A percentile compares a stretch with the other conserved stretches of the same genome.
Evolutionary conservation across 2,888 invertebrate genomes (phyloP).

Genomic region (Tortricodes alternella): DNA sequence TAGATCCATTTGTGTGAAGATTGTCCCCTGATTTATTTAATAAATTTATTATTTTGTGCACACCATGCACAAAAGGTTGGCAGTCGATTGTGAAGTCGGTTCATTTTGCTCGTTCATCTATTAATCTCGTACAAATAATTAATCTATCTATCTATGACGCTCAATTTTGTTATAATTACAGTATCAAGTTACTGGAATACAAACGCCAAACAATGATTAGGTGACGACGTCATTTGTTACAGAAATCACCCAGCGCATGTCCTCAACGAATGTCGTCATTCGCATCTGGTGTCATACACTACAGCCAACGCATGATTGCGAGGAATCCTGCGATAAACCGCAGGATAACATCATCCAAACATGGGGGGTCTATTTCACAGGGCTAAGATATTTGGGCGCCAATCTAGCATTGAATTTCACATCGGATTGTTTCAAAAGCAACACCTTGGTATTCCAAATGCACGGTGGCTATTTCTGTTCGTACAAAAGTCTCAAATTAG

Average conservation of each 20-base stretch:
- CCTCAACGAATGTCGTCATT: conserved; percentile 73
- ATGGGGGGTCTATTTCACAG: conserved; percentile 94
- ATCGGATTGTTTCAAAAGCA: conserved; percentile 85
- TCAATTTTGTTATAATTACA: no score
- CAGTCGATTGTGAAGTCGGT: no score
- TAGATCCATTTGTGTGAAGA: no score
- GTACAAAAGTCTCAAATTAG: conserved; percentile 77
- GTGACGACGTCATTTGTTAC: conserved; percentile 41
- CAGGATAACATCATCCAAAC: conserved; percentile 86
- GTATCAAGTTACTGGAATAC: background rate
- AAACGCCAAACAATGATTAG: background rate
- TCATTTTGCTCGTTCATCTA: no score
- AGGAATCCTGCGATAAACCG: conserved; percentile 42
- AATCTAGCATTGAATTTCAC: conserved; percentile 86
- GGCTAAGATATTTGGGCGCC: conserved; percentile 89
- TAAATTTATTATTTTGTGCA: no score
- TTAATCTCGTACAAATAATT: no score
- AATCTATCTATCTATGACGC: no score
- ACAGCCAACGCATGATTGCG: conserved; percentile 42
- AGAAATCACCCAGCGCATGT: conserved; percentile 76
- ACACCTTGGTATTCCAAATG: conserved; percentile 93
- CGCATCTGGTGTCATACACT: conserved; percentile 74
- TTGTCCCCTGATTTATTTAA: no score
- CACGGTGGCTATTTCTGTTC: conserved; percentile 93
- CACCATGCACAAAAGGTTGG: no score